A percentile compares a stretch with the other conserved stretches of the same genome.
phyloP scores from a whole-genome alignment of 2,113 vertebrate genomes.

The Oreochromis aureus region DNA sequence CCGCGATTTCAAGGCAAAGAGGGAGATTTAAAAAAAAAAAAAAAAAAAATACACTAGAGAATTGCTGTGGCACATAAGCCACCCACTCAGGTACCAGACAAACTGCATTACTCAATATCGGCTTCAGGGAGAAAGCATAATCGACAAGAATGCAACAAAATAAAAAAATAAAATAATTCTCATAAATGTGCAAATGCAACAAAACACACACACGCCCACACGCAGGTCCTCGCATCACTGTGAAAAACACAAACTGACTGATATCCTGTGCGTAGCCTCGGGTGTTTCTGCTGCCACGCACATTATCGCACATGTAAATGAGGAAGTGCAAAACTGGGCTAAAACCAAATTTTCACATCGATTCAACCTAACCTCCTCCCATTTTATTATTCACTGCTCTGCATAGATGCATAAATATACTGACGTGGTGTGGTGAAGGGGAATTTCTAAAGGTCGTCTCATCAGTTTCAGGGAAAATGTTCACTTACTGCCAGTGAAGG shows the following conservation, averaged over 20 bases:
- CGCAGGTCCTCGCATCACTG: background rate
- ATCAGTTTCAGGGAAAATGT: background rate
- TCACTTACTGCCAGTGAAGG: constrained; percentile 98
- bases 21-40: background rate
- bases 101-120: constrained; percentile 25
- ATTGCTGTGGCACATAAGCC: constrained; percentile 2
- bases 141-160: background rate
- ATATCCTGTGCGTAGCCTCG: background rate
- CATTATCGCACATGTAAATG: background rate
- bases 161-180: background rate
- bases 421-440: background rate
- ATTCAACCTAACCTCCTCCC: background rate
- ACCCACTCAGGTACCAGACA: constrained; percentile 28
- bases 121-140: constrained; percentile 1
- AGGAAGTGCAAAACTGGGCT: background rate
- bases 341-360: background rate
- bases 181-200: background rate
- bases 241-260: background rate
- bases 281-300: background rate
- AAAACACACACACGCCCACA: background rate
- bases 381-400: background rate
- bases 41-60: background rate
- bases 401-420: background rate
- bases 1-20: constrained; percentile 14
- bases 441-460: background rate